Evolutionary conservation across 2,113 vertebrate genomes (phyloP).

Genomic region (Ceyx melanurus): DNA sequence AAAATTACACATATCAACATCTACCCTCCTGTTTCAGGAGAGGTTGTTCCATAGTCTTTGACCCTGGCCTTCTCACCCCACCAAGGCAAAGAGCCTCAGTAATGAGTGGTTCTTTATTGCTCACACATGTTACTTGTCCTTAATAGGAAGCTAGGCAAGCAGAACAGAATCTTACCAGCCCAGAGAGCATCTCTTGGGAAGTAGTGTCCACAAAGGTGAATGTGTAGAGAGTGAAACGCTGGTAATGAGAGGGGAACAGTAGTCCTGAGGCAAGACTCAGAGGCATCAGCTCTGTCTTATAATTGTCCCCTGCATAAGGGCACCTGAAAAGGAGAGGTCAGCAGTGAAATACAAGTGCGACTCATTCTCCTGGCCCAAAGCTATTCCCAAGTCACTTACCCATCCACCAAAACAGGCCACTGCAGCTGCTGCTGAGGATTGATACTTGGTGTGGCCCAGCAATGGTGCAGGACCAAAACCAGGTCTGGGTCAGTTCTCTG

Average conservation of each 20-base stretch:
- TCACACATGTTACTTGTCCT: neutral
- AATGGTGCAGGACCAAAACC: slow-evolving; percentile 70
- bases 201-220: slow-evolving; percentile 66
- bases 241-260: slow-evolving; percentile 66
- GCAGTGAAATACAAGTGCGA: neutral
- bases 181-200: slow-evolving; percentile 3
- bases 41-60: neutral
- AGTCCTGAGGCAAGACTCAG: neutral
- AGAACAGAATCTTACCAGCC: slow-evolving; percentile 26
- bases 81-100: neutral
- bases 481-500: slow-evolving; percentile 72
- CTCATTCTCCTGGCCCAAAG: neutral
- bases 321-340: slow-evolving; percentile 59
- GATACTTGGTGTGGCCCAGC: slow-evolving; percentile 75
- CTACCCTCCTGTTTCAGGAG: neutral
- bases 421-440: slow-evolving; percentile 54
- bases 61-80: fast-evolving
- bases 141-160: neutral
- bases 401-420: slow-evolving; percentile 76
- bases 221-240: slow-evolving; percentile 68
- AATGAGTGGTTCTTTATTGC: neutral
- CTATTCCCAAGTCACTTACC: slow-evolving; percentile 20
- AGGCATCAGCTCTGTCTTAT: slow-evolving; percentile 55
- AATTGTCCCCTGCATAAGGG: slow-evolving; percentile 72
- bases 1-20: neutral